Percentiles rank a stretch among this genome's conserved stretches.
Conservation (phyloP, 1,140 invertebrate genomes). For the Drosophila saltans region DNA sequence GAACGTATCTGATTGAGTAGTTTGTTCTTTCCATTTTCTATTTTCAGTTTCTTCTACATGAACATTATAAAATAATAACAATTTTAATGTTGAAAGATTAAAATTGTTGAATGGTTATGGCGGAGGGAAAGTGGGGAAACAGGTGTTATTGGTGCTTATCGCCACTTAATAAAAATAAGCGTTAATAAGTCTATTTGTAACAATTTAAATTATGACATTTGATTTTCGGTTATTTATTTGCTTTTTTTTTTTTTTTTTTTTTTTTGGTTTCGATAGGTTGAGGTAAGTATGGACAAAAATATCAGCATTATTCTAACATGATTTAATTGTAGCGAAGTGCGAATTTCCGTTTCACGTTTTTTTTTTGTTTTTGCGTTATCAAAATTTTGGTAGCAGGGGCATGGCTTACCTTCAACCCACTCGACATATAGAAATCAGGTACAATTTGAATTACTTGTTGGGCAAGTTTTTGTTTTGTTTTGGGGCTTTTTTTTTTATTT, state of each 20-base stretch:
- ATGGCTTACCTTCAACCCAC: slow-evolving; percentile 7
- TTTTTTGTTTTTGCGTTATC: not conserved
- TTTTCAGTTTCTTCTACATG: slow-evolving; percentile 25
- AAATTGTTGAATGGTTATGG: not conserved
- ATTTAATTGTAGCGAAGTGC: slow-evolving; percentile 53
- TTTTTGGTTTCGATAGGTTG: not conserved
- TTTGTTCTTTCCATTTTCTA: slow-evolving; percentile 24
- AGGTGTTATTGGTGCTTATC: slow-evolving; percentile 50
- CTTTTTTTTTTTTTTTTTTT: slow-evolving; percentile 8
- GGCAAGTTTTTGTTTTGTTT: slow-evolving; percentile 13
- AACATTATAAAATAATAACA: slow-evolving; percentile 63
- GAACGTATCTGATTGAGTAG: slow-evolving; percentile 23
- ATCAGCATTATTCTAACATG: slow-evolving; percentile 42
- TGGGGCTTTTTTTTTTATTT: not conserved
- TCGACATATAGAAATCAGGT: not conserved
- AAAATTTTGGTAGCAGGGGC: not conserved
- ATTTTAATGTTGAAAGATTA: slow-evolving; percentile 70
- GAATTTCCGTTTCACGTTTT: slow-evolving; percentile 56
- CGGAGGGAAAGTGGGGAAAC: not conserved
- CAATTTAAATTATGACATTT: slow-evolving; percentile 76
- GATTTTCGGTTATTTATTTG: slow-evolving; percentile 18
- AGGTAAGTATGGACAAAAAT: slow-evolving; percentile 48
- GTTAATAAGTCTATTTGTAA: slow-evolving; percentile 77
- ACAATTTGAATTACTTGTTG: slow-evolving; percentile 50
- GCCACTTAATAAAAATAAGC: slow-evolving; percentile 79